Base-by-base conservation (phyloP, 2,797 vertebrate species). In the Sebastes wilsoni region DNA sequence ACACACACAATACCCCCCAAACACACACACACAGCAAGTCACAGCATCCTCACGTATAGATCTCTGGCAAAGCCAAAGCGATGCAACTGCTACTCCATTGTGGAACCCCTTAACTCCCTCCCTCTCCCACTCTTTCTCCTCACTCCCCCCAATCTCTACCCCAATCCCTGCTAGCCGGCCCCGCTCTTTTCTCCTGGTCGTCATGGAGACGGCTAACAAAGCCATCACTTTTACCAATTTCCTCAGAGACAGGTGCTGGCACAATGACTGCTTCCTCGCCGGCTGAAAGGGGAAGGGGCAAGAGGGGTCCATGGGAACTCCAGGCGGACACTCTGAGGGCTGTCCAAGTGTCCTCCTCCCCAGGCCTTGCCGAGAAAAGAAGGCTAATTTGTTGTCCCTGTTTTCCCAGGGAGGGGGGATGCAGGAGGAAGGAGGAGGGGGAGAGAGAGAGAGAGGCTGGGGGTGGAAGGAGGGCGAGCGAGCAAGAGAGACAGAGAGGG, bases 151-250 rank as follows among this genome's bases (percentile, higher is more conserved):
- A 92, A 83, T 89, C 93, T 62, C 90, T 97, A 94, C 93, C 96
- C 95, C 94, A 95, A 95, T 88, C 89, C 89, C 80, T 81, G 85
- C 86, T 85, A 64, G 86, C 87, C 79, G 92, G 92, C 90, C 94
- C 88, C 83, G 77, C 82, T 92, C 93, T 92, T 95, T 95, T 96
- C 94, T 93, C 94, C 94, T 93, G 92, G 96, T 97, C 91, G 92
- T 88, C 95, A 82, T 92, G 93, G 95, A 72, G 89, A 96, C 72
- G 83, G 90, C 96, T 96, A 96, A 97, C 96, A 97, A 97, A 97
- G 96, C 95, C 96, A 96, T 97, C 96, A 97, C 94, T 96, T 96
- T 97, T 95, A 96, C 96, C 96, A 96, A 96, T 96, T 96, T 96
- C 95, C 96, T 96, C 95, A 96, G 95, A 96, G 96, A 96, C 96